phyloP scores from a whole-genome alignment of 1,140 invertebrate species.

The Cyphomyrmex costatus region DNA sequence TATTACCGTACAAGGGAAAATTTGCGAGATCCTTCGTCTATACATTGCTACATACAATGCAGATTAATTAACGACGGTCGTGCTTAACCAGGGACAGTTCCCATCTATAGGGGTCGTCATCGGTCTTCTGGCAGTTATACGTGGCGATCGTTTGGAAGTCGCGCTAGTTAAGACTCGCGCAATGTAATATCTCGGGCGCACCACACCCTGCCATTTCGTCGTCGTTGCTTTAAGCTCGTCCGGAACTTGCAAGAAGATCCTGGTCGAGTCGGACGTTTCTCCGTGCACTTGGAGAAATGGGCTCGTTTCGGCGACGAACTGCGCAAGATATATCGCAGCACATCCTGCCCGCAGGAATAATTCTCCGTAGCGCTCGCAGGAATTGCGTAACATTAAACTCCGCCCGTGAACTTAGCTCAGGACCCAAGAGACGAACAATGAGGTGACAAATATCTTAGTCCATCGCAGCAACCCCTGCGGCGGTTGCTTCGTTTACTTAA shows the following conservation, averaged over 20 bases:
- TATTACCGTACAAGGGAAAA: not conserved
- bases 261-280: constrained; percentile 18
- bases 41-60: constrained; percentile 1
- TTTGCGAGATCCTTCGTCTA: not conserved
- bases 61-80: constrained; percentile 64
- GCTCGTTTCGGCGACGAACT: constrained; percentile 70
- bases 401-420: constrained; percentile 80
- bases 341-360: constrained; percentile 79
- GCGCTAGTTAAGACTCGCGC: constrained; percentile 79
- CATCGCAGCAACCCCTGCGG: constrained; percentile 60
- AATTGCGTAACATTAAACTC: constrained; percentile 86
- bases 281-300: constrained; percentile 57
- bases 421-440: constrained; percentile 83
- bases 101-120: constrained; percentile 34
- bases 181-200: constrained; percentile 71
- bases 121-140: constrained; percentile 5
- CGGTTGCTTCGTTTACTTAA: constrained; percentile 75
- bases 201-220: constrained; percentile 20
- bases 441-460: constrained; percentile 84
- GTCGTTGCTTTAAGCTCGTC: constrained; percentile 49
- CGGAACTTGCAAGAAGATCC: constrained; percentile 5
- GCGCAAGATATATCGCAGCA: constrained; percentile 76
- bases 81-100: constrained; percentile 28
- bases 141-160: constrained; percentile 70
- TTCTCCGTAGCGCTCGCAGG: constrained; percentile 78